A percentile compares a stretch with the other conserved stretches of the same genome.
These are phyloP conservation scores for Halocynthia aurantium DNA, from an alignment of 23 tunicate genomes.

Conservation along the genomic window DNA sequence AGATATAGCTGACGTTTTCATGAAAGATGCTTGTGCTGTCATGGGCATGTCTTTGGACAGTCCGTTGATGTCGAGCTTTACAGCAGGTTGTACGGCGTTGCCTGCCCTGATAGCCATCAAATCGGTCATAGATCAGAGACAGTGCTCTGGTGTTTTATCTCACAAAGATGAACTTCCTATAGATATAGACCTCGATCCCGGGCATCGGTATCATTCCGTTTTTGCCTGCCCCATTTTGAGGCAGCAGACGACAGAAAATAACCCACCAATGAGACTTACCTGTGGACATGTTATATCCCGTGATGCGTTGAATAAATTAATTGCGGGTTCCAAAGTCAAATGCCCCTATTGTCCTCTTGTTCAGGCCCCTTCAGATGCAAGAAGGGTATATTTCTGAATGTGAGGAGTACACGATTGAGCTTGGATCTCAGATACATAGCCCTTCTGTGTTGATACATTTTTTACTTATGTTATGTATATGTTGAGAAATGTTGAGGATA, in stretches of 20 bases:
- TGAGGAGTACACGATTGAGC: no score
- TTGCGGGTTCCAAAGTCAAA: slow-evolving; percentile 69
- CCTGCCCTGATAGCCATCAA: slow-evolving; percentile 90
- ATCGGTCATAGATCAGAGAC: slow-evolving; percentile 87
- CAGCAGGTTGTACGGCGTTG: slow-evolving; percentile 91
- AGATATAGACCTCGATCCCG: slow-evolving; percentile 71
- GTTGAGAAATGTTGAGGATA: no score
- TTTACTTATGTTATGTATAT: no score
- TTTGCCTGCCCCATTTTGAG: slow-evolving; percentile 97
- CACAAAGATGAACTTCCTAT: slow-evolving; percentile 94
- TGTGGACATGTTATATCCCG: slow-evolving; percentile 96
- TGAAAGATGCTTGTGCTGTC: slow-evolving; percentile 55
- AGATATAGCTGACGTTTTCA: slow-evolving; percentile 48
- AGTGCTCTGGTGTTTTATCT: slow-evolving; percentile 56
- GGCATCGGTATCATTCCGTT: slow-evolving; percentile 91
- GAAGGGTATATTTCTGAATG: slow-evolving; percentile 35
- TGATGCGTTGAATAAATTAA: slow-evolving; percentile 82
- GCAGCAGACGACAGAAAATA: slow-evolving; percentile 78
- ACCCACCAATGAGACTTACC: slow-evolving; percentile 89
- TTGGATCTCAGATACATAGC: no score
- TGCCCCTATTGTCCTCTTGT: slow-evolving; percentile 97
- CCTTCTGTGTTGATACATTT: no score
- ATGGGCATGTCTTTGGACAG: slow-evolving; percentile 73
- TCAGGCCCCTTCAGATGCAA: slow-evolving; percentile 69
- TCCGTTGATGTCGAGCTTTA: slow-evolving; percentile 58